Conservation (phyloP, 2,888 invertebrate genomes). For the Resseliella maxima region DNA sequence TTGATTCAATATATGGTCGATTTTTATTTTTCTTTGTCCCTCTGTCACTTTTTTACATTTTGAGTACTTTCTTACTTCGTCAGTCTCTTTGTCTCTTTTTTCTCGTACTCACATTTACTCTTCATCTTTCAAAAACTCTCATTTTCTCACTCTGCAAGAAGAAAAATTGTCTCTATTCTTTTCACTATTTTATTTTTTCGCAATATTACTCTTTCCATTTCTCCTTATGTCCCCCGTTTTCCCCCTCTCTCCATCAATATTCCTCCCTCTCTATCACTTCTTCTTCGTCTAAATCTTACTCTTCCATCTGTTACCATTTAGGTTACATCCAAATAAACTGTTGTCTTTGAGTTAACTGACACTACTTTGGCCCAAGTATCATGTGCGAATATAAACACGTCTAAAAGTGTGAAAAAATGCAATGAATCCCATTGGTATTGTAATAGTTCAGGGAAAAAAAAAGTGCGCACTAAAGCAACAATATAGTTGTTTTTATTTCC, state of each 20-base stretch:
- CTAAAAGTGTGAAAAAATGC: not conserved
- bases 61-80: too few relatives aligned
- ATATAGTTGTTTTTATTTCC: not conserved
- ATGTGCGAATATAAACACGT: not conserved
- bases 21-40: not conserved
- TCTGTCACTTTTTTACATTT: too few relatives aligned
- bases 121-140: too few relatives aligned
- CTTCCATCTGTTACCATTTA: not conserved
- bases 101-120: too few relatives aligned
- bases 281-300: not conserved
- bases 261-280: not conserved
- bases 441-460: not conserved
- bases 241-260: too few relatives aligned
- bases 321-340: too few relatives aligned
- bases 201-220: too few relatives aligned
- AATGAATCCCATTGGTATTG: not conserved
- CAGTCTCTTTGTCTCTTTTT: too few relatives aligned
- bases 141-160: too few relatives aligned
- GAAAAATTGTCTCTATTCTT: too few relatives aligned
- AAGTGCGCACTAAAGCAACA: not conserved
- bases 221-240: too few relatives aligned
- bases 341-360: not conserved
- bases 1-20: not conserved
- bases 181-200: too few relatives aligned
- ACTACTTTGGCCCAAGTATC: not conserved